phyloP scores from a whole-genome alignment of 2,113 vertebrate genomes.

The Burhinus oedicnemus region DNA sequence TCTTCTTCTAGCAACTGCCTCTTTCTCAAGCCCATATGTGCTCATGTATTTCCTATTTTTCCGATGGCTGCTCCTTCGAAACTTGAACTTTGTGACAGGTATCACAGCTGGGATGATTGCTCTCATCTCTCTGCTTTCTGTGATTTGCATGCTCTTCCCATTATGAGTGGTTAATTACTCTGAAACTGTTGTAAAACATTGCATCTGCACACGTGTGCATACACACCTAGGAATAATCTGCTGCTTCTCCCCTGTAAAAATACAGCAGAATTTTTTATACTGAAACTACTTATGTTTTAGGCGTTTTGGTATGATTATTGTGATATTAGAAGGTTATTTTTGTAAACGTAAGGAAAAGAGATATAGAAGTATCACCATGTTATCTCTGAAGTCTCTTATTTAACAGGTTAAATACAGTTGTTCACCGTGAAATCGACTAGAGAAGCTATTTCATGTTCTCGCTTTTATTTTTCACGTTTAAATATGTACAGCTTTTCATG shows the following conservation, averaged over 20 bases:
- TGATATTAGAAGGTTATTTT: neutral
- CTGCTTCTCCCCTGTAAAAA: neutral
- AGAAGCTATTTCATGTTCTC: neutral
- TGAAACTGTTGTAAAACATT: neutral
- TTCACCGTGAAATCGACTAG: conserved; percentile 18
- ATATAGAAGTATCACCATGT: neutral
- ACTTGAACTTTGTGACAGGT: neutral
- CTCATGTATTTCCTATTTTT: neutral
- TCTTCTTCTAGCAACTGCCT: neutral
- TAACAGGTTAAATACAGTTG: neutral
- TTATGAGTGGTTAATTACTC: neutral
- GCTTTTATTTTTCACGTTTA: neutral
- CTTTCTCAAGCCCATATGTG: neutral
- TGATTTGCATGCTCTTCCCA: neutral
- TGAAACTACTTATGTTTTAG: neutral
- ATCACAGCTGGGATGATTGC: neutral
- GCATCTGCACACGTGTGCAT: neutral
- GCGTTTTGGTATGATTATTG: neutral
- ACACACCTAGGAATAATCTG: neutral
- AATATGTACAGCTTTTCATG: neutral
- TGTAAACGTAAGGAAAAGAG: neutral
- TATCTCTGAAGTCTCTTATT: conserved; percentile 16
- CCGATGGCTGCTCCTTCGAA: neutral
- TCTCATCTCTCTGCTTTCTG: neutral
- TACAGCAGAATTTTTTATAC: neutral